Percentiles rank a stretch among this genome's conserved stretches.
phyloP scores from a whole-genome alignment of 2,888 invertebrate species.

The Hirtodrosophila histrioides region DNA sequence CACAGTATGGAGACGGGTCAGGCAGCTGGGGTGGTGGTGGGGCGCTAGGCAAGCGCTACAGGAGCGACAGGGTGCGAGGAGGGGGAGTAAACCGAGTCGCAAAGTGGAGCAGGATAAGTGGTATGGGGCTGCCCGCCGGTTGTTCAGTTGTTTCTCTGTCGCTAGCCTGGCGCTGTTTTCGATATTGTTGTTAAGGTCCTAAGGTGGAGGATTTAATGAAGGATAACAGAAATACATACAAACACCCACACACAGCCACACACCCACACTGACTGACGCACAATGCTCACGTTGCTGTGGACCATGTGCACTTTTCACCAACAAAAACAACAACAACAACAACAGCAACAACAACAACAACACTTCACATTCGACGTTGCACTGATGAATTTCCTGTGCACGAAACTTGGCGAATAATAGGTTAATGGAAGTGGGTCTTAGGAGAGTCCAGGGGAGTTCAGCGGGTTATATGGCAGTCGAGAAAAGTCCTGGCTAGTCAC shows the following conservation, averaged over 20 bases:
- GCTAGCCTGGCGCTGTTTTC: conserved; percentile 48
- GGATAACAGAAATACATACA: conserved; percentile 59
- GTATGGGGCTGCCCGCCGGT: conserved; percentile 5
- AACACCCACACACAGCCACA: conserved; percentile 10
- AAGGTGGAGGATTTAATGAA: conserved; percentile 78
- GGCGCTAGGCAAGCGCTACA: background rate
- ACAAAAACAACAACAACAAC: conserved; percentile 8
- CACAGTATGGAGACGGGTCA: too few species aligned
- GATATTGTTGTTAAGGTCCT: conserved; percentile 69
- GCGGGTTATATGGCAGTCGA: too few species aligned
- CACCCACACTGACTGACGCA: conserved; percentile 18
- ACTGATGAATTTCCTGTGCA: conserved; percentile 64
- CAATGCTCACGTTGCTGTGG: conserved; percentile 24
- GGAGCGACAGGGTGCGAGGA: background rate
- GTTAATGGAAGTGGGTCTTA: conserved; percentile 32
- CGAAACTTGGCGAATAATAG: conserved; percentile 41
- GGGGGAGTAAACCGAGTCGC: conserved; percentile 2
- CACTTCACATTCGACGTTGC: conserved; percentile 29
- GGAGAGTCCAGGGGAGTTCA: too few species aligned
- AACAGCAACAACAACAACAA: conserved; percentile 7
- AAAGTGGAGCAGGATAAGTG: conserved; percentile 36
- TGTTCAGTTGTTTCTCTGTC: conserved; percentile 35
- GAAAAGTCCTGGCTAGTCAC: too few species aligned
- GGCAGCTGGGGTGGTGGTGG: background rate
- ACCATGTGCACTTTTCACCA: conserved; percentile 52